Evolutionary conservation across 2,113 vertebrate species (phyloP).

Genomic region (Eptesicus fuscus): DNA sequence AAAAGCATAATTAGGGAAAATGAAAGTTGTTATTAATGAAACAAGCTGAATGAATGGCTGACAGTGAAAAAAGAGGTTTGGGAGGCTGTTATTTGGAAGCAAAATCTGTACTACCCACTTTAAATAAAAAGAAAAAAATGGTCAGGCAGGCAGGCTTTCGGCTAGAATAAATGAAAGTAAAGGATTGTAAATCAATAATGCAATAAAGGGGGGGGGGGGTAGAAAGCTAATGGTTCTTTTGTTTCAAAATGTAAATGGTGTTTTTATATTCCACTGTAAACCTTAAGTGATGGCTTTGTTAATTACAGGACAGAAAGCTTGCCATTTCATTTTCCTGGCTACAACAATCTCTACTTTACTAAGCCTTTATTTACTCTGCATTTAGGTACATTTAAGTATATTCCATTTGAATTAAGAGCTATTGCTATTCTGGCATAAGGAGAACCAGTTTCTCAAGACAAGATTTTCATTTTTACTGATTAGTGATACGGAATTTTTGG

Average conservation of each 20-base stretch:
- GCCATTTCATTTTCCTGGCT: conserved; percentile 36
- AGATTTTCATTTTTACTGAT: not conserved
- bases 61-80: conserved; percentile 15
- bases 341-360: not conserved
- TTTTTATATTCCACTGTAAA: conserved; percentile 69
- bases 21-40: conserved; percentile 66
- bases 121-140: not conserved
- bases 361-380: conserved; percentile 65
- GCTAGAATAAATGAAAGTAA: conserved; percentile 67
- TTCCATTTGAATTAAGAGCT: conserved; percentile 42
- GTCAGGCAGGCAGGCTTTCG: conserved; percentile 17
- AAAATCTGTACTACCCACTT: conserved; percentile 52
- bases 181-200: conserved; percentile 76
- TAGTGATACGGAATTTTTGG: no score
- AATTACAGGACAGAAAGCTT: conserved; percentile 63
- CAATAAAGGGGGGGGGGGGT: conserved; percentile 59
- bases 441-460: not conserved
- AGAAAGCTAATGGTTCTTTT: conserved; percentile 75
- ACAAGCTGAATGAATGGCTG: conserved; percentile 51
- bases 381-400: conserved; percentile 49
- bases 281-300: conserved; percentile 71
- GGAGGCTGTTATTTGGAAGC: conserved; percentile 55
- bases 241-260: conserved; percentile 76
- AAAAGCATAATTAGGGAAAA: conserved; percentile 69
- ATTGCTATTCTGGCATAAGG: not conserved